Conservation (phyloP, 2,888 invertebrate genomes). For the Pterostichus madidus region DNA sequence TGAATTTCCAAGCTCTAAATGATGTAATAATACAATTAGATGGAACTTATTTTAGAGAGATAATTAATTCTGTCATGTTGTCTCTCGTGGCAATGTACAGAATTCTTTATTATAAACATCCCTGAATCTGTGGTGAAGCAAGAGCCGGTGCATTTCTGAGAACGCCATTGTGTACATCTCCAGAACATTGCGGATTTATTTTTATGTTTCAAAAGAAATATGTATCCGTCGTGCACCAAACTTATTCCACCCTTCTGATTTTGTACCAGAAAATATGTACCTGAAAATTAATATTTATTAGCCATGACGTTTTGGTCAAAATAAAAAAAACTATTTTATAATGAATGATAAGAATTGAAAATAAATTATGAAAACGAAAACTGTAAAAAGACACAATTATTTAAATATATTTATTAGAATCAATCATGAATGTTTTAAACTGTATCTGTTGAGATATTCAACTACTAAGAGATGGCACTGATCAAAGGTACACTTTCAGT, state of each 20-base stretch:
- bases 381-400: too few relatives aligned
- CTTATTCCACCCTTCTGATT: constrained; percentile 13
- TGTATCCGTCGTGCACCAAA: not conserved
- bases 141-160: not conserved
- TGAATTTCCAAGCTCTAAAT: too few relatives aligned
- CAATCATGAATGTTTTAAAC: too few relatives aligned
- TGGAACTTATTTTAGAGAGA: too few relatives aligned
- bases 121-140: not conserved
- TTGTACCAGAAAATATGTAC: constrained; percentile 1
- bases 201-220: not conserved
- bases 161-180: not conserved
- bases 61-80: not conserved
- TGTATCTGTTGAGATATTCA: too few relatives aligned
- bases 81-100: not conserved
- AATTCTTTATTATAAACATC: not conserved
- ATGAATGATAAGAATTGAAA: too few relatives aligned
- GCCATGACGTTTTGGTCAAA: not conserved
- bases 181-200: not conserved
- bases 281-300: not conserved
- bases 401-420: too few relatives aligned
- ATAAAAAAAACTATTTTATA: too few relatives aligned
- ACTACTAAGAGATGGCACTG: too few relatives aligned
- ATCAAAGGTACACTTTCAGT: too few relatives aligned
- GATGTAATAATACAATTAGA: too few relatives aligned
- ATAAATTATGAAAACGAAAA: too few relatives aligned